phyloP scores from a whole-genome alignment of 2,888 invertebrate species.

The Pterostichus niger region DNA sequence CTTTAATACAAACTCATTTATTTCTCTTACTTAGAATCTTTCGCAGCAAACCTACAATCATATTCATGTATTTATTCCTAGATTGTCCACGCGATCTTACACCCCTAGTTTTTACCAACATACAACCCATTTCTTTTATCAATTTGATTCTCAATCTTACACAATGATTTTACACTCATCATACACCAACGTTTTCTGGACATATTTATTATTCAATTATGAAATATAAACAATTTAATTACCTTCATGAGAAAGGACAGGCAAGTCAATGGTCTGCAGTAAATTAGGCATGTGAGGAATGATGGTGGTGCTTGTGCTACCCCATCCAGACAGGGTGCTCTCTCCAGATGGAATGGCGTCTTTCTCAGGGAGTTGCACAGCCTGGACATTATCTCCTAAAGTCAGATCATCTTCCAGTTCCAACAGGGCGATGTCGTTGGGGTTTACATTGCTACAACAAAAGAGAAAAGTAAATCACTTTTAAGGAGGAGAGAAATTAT shows the following conservation, averaged over 20 bases:
- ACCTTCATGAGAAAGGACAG: constrained; percentile 71
- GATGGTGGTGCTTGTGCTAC: constrained; percentile 71
- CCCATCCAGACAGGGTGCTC: constrained; percentile 72
- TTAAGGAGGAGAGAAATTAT: no score
- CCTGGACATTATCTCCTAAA: constrained; percentile 71
- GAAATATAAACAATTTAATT: constrained; percentile 60
- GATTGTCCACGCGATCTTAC: no score
- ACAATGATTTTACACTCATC: no score
- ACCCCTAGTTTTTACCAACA: no score
- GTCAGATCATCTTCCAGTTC: constrained; percentile 72
- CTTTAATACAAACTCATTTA: no score
- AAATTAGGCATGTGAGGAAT: constrained; percentile 70
- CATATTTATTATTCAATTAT: no score
- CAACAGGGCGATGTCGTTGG: constrained; percentile 75
- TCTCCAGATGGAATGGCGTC: constrained; percentile 69
- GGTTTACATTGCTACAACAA: neutral
- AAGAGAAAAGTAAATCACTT: no score
- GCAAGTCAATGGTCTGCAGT: constrained; percentile 73
- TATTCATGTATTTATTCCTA: no score
- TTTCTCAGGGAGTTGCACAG: constrained; percentile 72
- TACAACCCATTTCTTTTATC: constrained; percentile 71
- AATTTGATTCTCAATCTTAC: no score
- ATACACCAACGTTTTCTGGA: no score
- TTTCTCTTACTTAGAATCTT: no score
- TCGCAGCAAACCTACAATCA: no score